phyloP scores from a whole-genome alignment of 1,140 invertebrate genomes.

The Drosophila guanche region DNA sequence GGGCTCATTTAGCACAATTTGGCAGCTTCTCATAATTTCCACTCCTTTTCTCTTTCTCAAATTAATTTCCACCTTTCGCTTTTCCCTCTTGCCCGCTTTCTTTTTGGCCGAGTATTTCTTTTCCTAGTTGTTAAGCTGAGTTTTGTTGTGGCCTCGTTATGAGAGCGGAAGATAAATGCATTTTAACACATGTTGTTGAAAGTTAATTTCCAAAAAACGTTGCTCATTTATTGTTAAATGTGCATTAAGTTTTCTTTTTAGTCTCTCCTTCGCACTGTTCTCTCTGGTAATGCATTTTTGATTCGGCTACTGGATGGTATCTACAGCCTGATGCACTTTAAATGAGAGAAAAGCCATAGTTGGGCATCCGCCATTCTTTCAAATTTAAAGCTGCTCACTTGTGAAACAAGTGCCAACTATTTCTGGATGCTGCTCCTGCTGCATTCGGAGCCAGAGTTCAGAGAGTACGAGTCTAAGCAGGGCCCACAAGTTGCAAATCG shows the following conservation, averaged over 20 bases:
- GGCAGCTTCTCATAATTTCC: constrained; percentile 64
- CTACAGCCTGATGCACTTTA: constrained; percentile 49
- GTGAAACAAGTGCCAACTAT: constrained; percentile 25
- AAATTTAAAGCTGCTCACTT: constrained; percentile 23
- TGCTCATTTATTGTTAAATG: constrained; percentile 76
- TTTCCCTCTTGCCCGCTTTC: constrained; percentile 1
- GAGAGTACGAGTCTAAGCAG: constrained; percentile 8
- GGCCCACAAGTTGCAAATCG: constrained; percentile 41
- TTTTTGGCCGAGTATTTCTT: constrained; percentile 11
- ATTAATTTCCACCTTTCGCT: constrained; percentile 74
- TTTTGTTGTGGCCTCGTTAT: constrained; percentile 25
- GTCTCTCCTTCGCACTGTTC: constrained; percentile 5
- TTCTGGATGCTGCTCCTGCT: constrained; percentile 13
- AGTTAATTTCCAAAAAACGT: constrained; percentile 78
- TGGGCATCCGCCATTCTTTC: constrained; percentile 16
- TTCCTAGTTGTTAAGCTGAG: constrained; percentile 1
- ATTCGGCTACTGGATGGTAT: constrained; percentile 28
- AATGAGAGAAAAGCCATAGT: constrained; percentile 35
- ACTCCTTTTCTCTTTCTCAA: constrained; percentile 36
- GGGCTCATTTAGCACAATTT: constrained; percentile 77
- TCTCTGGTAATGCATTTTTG: constrained; percentile 70
- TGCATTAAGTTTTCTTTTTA: constrained; percentile 53
- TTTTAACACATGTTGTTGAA: constrained; percentile 81
- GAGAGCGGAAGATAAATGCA: constrained; percentile 74
- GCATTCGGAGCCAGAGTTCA: too few species aligned